Evolutionary conservation across 1,140 invertebrate species (phyloP).

Genomic region (Sipha flava): DNA sequence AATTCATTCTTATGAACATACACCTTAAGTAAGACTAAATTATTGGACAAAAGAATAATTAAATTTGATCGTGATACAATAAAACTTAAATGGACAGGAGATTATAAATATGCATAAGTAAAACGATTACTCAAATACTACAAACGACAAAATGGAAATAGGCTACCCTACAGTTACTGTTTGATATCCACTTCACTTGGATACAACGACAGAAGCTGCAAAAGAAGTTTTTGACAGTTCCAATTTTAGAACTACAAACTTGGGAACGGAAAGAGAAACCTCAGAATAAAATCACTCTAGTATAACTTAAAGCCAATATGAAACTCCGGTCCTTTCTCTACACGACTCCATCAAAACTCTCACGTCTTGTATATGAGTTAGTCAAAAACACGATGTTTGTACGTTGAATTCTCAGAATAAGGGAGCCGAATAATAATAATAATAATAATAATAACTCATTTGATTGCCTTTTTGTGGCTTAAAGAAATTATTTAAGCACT

Average conservation of each 20-base stretch:
- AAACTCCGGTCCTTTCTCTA: not conserved
- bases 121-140: too few species aligned
- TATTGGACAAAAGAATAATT: too few species aligned
- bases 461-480: too few species aligned
- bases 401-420: not conserved
- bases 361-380: not conserved
- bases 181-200: slow-evolving; percentile 22
- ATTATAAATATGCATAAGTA: too few species aligned
- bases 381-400: not conserved
- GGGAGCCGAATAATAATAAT: not conserved
- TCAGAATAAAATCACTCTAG: not conserved
- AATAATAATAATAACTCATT: not conserved
- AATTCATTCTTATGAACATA: too few species aligned
- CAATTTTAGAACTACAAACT: slow-evolving; percentile 1
- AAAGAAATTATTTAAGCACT: not conserved
- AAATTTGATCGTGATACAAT: too few species aligned
- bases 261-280: not conserved
- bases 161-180: not conserved
- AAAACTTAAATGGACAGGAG: too few species aligned
- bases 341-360: not conserved
- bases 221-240: slow-evolving; percentile 15
- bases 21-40: too few species aligned
- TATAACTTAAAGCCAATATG: not conserved
- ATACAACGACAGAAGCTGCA: not conserved
- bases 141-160: not conserved